Evolutionary conservation across 2,797 vertebrate genomes (phyloP).

Genomic region (Nothura maculosa): DNA sequence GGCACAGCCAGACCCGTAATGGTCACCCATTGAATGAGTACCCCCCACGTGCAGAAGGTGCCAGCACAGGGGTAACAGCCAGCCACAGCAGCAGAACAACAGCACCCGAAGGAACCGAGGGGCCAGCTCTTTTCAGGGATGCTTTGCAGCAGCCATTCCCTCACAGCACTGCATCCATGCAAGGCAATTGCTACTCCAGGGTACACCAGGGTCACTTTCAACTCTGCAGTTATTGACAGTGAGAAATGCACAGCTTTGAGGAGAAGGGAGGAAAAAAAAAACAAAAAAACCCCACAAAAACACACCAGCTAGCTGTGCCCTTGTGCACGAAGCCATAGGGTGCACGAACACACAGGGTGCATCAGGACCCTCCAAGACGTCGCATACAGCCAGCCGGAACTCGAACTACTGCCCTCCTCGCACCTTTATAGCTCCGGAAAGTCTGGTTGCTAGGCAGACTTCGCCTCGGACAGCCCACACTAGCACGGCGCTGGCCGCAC

Average conservation of each 20-base stretch:
- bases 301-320: fast-evolving
- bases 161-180: neutral
- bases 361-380: fast-evolving
- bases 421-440: neutral
- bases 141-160: neutral
- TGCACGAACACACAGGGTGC: too few species aligned
- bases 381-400: fast-evolving
- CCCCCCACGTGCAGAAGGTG: too few species aligned
- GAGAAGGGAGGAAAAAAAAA: neutral
- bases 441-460: fast-evolving
- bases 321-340: too few species aligned
- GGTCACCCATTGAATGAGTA: too few species aligned
- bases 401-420: fast-evolving
- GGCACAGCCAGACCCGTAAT: fast-evolving
- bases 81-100: fast-evolving
- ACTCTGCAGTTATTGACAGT: fast-evolving
- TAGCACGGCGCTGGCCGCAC: fast-evolving
- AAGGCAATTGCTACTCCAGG: too few species aligned
- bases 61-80: neutral
- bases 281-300: too few species aligned
- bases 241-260: fast-evolving
- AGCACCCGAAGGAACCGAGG: neutral
- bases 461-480: fast-evolving
- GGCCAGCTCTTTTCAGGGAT: neutral
- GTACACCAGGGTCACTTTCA: too few species aligned